Evolutionary conservation across 1,140 invertebrate genomes (phyloP).

Genomic region (Drosophila elegans): DNA sequence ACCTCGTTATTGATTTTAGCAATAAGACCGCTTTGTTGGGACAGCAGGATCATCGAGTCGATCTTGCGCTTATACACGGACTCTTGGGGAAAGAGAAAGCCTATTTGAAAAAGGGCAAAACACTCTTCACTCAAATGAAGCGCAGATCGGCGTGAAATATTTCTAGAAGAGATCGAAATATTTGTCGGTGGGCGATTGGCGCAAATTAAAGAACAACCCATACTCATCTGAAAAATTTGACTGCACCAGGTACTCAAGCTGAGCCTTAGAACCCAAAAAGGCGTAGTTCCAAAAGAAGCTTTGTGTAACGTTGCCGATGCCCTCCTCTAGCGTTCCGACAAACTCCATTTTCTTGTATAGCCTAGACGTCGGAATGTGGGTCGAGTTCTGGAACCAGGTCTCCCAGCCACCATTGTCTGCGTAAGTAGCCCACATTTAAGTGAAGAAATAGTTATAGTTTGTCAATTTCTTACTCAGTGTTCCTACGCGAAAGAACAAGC

Average conservation of each 20-base stretch:
- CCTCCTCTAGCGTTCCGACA: slow-evolving; percentile 87
- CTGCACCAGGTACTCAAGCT: slow-evolving; percentile 89
- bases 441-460: neutral
- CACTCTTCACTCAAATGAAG: slow-evolving; percentile 90
- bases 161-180: slow-evolving; percentile 52
- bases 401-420: slow-evolving; percentile 89
- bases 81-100: slow-evolving; percentile 87
- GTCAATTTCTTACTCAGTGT: slow-evolving; percentile 63
- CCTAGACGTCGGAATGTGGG: slow-evolving; percentile 86
- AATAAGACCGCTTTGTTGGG: slow-evolving; percentile 88
- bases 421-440: neutral
- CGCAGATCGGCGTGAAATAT: slow-evolving; percentile 86
- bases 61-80: slow-evolving; percentile 87
- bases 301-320: slow-evolving; percentile 89
- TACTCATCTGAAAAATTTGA: slow-evolving; percentile 88
- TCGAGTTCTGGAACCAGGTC: slow-evolving; percentile 88
- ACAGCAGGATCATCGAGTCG: slow-evolving; percentile 86
- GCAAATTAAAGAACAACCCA: slow-evolving; percentile 13
- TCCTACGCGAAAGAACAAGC: slow-evolving; percentile 86
- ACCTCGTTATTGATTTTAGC: slow-evolving; percentile 89
- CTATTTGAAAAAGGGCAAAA: slow-evolving; percentile 89
- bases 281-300: slow-evolving; percentile 90
- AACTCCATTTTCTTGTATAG: slow-evolving; percentile 88
- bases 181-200: neutral
- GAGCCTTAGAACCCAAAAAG: slow-evolving; percentile 88